Conservation (phyloP, 2,113 vertebrate species). For the Caracal caracal region DNA sequence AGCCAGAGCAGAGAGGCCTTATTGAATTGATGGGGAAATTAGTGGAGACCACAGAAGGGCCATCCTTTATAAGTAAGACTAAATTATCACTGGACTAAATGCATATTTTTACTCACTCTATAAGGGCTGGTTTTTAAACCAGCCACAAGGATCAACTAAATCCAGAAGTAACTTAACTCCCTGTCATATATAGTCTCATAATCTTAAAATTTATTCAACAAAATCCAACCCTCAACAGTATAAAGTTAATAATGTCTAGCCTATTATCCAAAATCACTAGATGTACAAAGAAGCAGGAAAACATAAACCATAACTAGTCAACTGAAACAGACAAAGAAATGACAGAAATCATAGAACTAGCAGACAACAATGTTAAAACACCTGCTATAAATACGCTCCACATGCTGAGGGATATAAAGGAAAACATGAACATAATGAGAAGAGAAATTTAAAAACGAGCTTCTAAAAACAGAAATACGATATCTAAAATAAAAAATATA, state of each 20-base stretch:
- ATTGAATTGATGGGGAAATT: not conserved
- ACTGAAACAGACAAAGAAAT: not conserved
- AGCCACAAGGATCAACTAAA: not conserved
- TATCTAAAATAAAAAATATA: not conserved
- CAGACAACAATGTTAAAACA: not conserved
- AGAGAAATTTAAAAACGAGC: not conserved
- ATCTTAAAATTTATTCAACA: not conserved
- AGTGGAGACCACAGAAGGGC: not conserved
- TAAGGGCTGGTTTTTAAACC: not conserved
- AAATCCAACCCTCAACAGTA: not conserved
- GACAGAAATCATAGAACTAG: not conserved
- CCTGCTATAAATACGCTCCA: not conserved
- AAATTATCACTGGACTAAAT: not conserved
- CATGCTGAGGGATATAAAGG: not conserved
- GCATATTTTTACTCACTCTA: not conserved
- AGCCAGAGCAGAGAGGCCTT: not conserved
- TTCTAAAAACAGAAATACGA: not conserved
- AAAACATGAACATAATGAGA: not conserved
- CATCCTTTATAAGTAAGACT: not conserved
- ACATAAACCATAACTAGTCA: not conserved
- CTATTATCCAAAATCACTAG: not conserved
- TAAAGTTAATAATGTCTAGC: not conserved
- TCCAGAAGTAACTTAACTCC: not conserved
- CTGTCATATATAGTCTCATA: not conserved
- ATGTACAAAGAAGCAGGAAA: not conserved